phyloP scores from a whole-genome alignment of 2,888 invertebrate genomes.

The Monochamus alternatus region DNA sequence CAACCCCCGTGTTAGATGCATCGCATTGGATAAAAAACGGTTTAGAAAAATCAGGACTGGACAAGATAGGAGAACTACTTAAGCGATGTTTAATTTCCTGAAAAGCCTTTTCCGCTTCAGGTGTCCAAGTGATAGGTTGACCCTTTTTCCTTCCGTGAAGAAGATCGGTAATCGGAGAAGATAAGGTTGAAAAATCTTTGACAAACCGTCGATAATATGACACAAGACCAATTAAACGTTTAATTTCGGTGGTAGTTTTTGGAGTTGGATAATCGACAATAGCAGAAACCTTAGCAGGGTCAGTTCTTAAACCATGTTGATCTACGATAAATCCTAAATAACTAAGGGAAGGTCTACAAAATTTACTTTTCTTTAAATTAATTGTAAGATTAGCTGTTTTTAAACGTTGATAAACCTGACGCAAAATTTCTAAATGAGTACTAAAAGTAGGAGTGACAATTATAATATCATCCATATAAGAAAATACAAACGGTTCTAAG shows the following conservation, averaged over 20 bases:
- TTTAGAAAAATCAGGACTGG: constrained; percentile 2
- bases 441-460: not conserved
- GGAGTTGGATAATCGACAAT: constrained; percentile 5
- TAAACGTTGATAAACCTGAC: not conserved
- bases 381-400: not conserved
- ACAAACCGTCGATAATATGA: constrained; percentile 41
- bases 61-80: constrained; percentile 48
- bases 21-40: constrained; percentile 44
- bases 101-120: constrained; percentile 40
- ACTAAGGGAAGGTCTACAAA: not conserved
- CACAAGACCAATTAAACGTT: constrained; percentile 41
- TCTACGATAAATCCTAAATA: not conserved
- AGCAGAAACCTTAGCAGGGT: not conserved
- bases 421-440: not conserved
- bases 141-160: constrained; percentile 46
- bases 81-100: constrained; percentile 41
- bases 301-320: not conserved
- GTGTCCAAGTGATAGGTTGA: constrained; percentile 43
- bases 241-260: constrained; percentile 40
- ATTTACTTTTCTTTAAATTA: not conserved
- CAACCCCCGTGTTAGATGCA: constrained; percentile 56
- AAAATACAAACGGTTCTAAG: constrained; percentile 44
- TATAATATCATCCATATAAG: constrained; percentile 48
- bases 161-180: constrained; percentile 41
- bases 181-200: constrained; percentile 39